These are phyloP conservation scores for Labeo catla DNA, from an alignment of 2,113 vertebrate genomes.

Conservation along the genomic window DNA sequence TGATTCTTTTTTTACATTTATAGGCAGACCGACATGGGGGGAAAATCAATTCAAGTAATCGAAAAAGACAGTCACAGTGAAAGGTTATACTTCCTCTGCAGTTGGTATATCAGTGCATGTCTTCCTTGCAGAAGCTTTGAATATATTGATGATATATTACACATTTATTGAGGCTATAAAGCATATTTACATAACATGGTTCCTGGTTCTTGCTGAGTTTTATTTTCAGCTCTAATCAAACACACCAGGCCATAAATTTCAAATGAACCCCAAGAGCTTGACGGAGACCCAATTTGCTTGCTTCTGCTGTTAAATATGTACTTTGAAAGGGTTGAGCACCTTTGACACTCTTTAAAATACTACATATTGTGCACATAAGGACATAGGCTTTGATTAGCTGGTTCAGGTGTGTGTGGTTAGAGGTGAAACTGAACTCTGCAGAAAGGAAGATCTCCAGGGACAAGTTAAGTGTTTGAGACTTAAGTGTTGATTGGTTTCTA, in stretches of 20 bases:
- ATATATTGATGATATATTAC: neutral
- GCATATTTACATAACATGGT: neutral
- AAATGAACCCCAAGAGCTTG: neutral
- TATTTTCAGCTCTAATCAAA: neutral
- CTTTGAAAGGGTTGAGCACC: neutral
- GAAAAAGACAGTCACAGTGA: neutral
- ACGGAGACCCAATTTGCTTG: neutral
- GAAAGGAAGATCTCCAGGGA: neutral
- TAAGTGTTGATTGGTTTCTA: constrained; percentile 11
- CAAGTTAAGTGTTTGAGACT: neutral
- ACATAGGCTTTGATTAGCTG: neutral
- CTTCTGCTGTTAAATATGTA: neutral
- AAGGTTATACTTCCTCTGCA: neutral
- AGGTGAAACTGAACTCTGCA: neutral
- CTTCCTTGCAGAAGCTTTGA: neutral
- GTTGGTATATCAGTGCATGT: neutral
- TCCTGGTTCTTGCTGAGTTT: neutral
- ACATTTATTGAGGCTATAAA: constrained; percentile 13
- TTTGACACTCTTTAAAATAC: neutral
- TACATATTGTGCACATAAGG: neutral
- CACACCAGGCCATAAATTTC: neutral
- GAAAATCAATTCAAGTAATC: neutral
- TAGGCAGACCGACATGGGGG: neutral
- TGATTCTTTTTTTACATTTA: neutral
- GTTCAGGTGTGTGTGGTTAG: neutral